Percentiles rank a stretch among this genome's conserved stretches.
These are phyloP conservation scores for Drosophila baimaii DNA, from an alignment of 1,140 invertebrate species.

Conservation along the genomic window DNA sequence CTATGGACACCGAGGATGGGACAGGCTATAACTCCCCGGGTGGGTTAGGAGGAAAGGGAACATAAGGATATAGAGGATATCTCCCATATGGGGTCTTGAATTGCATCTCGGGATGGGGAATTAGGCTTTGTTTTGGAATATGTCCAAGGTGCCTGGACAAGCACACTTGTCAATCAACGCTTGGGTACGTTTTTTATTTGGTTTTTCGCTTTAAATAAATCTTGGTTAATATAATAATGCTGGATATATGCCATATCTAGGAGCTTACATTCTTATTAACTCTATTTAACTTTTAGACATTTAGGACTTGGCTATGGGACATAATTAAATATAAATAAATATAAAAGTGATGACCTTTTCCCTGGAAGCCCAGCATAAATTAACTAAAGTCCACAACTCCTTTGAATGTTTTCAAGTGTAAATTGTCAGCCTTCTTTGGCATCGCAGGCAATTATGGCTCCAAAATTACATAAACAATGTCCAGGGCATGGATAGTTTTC, in stretches of 20 bases:
- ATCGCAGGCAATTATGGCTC: neutral
- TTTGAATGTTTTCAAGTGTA: constrained; percentile 5
- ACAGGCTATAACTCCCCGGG: too few species aligned
- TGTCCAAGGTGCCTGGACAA: neutral
- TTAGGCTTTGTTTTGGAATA: neutral
- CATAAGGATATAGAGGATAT: neutral
- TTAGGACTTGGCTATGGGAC: too few species aligned
- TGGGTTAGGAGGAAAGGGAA: neutral
- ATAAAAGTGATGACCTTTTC: neutral
- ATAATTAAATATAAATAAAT: neutral
- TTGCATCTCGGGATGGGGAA: too few species aligned
- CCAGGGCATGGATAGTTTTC: neutral
- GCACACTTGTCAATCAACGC: neutral
- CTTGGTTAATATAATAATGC: too few species aligned
- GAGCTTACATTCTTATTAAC: too few species aligned
- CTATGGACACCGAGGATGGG: neutral
- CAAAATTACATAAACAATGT: constrained; percentile 1
- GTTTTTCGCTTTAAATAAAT: too few species aligned
- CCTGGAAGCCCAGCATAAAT: neutral
- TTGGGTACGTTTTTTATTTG: too few species aligned
- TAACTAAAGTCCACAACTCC: neutral
- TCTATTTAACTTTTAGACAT: neutral
- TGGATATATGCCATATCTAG: too few species aligned
- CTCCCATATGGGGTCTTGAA: neutral
- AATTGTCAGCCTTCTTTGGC: neutral